Conservation (phyloP, 2,888 invertebrate genomes). For the Eucriotettix oculatus region DNA sequence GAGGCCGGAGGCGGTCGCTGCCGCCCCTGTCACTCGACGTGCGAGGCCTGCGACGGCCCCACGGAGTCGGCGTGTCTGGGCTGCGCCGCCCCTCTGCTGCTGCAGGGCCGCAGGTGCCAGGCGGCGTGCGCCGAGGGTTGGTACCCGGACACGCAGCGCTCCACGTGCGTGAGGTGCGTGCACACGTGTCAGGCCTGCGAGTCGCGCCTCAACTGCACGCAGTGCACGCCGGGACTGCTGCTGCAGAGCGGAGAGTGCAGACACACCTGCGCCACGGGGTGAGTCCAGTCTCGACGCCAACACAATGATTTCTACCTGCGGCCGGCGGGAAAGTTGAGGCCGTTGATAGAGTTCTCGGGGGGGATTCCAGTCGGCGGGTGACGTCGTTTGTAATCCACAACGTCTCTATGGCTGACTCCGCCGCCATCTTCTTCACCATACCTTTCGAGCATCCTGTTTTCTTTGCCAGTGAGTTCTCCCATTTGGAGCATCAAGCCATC, state of each 20-base stretch:
- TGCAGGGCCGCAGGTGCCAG: slow-evolving; percentile 12
- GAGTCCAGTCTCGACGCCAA: slow-evolving; percentile 6
- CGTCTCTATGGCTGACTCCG: too few species aligned
- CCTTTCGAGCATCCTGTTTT: too few species aligned
- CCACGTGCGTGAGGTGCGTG: slow-evolving; percentile 18
- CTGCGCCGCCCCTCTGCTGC: slow-evolving; percentile 45
- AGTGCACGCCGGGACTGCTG: slow-evolving; percentile 16
- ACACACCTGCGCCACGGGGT: slow-evolving; percentile 18
- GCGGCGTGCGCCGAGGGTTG: neutral
- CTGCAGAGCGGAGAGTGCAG: slow-evolving; percentile 18
- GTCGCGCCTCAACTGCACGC: slow-evolving; percentile 15
- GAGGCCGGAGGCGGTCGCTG: slow-evolving; percentile 47
- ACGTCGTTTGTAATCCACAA: too few species aligned
- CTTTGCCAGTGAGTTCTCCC: too few species aligned
- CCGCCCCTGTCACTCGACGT: slow-evolving; percentile 56
- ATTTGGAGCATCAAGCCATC: too few species aligned
- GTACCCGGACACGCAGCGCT: slow-evolving; percentile 13
- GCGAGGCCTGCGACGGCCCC: slow-evolving; percentile 64
- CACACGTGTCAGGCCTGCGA: slow-evolving; percentile 16
- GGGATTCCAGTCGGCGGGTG: too few species aligned
- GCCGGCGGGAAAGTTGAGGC: too few species aligned
- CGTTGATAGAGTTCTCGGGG: too few species aligned
- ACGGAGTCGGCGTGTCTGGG: slow-evolving; percentile 56
- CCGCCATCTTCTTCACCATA: too few species aligned
- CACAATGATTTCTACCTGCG: too few species aligned